Base-by-base conservation (phyloP, 2,797 vertebrate species). In the Aotus griseimembra region DNA sequence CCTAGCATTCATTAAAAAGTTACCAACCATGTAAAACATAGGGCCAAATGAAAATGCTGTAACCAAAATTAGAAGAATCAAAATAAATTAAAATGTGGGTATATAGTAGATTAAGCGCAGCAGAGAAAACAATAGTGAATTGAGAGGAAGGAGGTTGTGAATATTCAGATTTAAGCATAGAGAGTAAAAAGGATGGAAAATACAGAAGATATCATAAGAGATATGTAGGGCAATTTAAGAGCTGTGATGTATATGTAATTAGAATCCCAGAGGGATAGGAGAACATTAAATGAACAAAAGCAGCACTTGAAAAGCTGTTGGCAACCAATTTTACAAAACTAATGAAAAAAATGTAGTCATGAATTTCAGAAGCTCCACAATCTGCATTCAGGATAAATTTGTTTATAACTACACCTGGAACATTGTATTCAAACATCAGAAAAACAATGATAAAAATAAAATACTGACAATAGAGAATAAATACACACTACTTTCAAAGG, bases 1-100 rank as follows among this genome's bases (percentile, higher is more conserved):
- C 87, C 61, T 22, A 94, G n/a, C 84, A 93, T 94, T 73, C 44
- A 89, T 77, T 94, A 39, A 93, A 96, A 81, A 94, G 67, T 87
- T 77, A 67, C 26, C 41, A 76, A 83, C 5, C 72, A 72, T 72
- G 2, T 90, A 73, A 33, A 90, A 96, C 93, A 46, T 7, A 73
- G 39, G 36, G 88, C 30, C 48, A 96, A 85, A 96, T 77, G 20
- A 12, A 95, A 93, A 94, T 91, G 36, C 50, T 92, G 77, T 17
- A 93, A 80, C 12, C 36, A 72, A 41, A 96, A 77, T 91, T 96
- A 55, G 0, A 90, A 94, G 46, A 94, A 93, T 41, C 50, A 57
- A 89, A 96, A 95, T 41, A 87, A 93, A 86, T 85, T 94, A 30
- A 88, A 94, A 93, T 50, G 26, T 85, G 33, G 11, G 9, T 76